Base-by-base conservation (phyloP, 2,797 vertebrate genomes). In the Potorous gilbertii region DNA sequence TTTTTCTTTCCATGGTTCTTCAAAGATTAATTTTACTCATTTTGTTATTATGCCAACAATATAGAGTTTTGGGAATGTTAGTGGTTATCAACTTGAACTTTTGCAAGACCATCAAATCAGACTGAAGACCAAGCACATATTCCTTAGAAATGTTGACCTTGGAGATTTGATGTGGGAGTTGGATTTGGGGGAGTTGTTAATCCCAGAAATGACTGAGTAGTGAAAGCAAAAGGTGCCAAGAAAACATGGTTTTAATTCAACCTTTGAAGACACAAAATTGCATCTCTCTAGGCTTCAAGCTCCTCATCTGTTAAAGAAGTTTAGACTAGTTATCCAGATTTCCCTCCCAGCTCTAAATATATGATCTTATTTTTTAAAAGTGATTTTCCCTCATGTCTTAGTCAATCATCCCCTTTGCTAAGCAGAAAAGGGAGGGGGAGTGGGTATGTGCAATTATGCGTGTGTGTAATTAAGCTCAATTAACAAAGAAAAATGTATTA, bases 21-120 rank as follows among this genome's bases (percentile, higher is more conserved):
- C 95, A 95, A 96, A 98, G 96, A 96, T 96, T 92, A 94, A 96
- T 11, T 11, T 96, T 96, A 97, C 97, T 98, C 98, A 96, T 96
- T 96, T 96, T 93, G 90, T 93, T 95, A 55, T 93, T 96, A 96
- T 95, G 91, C 92, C 96, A 97, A 91, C 12, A 93, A 92, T 13
- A 18, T 50, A 92, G 87, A 34, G 3, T 74, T 90, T 93, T 91
- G 56, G 95, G 40, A 81, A 96, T 16, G 89, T 96, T 96, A 95
- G 97, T 94, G 81, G 54, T 81, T 57, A 92, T 94, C 94, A 56
- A 29, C 90, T 95, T 92, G 94, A 87, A 87, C 1, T 92, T 94
- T 62, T 92, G 31, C 54, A 91, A 6, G 62, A 95, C 90, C 81
- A 93, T 55, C 92, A 92, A 91, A 50, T 93, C 21, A 54, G 57